Evolutionary conservation across 2,113 vertebrate genomes (phyloP), one percentile per base, ranked within the genome.

Genomic region (Menidia beryllina): DNA sequence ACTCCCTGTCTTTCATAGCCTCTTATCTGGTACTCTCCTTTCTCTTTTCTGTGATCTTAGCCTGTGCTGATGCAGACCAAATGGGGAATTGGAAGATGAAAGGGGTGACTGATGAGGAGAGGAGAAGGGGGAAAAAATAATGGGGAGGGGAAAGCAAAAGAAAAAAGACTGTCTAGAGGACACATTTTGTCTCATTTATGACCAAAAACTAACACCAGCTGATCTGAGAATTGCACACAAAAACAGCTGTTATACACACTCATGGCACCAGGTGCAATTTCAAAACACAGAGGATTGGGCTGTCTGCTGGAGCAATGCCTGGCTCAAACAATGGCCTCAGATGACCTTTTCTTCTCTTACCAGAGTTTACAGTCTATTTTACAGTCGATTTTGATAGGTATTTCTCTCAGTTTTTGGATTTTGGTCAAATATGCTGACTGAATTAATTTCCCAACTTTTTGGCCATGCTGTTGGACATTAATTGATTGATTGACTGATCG

Each of bases 51-150:
- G 63, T 81, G 82, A 86, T 77, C 82, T 85, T 76, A 75, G 61
- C 63, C 64, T 79, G 72, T 45, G 19, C 76, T 87, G 85, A 91
- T 88, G 75, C 81, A 86, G 61, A 91, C 87, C 88, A 91, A 88
- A 91, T 87, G 90, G 77, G 77, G 70, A 48, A 81, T 75, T 78
- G 67, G 24, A 72, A 86, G 72, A 89, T 86, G 69, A 90, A 91
- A 88, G 79, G 43, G 71, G 19, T 27, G 57, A 79, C 79, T 80
- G 82, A 83, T 75, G 59, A 78, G 53, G 30, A 77, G 30, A 8
- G 30, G 30, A 8, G 30, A 30, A 8, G 55, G 24, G n/a, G 21
- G 51, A 20, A 60, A 45, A 82, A 82, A 53, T 55, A 73, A 54
- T 20, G 38, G 38, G 14, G 57, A 79, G 38, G 73, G 63, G 41